A percentile compares a stretch with the other conserved stretches of the same genome.
phyloP scores from a whole-genome alignment of 2,113 vertebrate species.

The Plotosus lineatus region DNA sequence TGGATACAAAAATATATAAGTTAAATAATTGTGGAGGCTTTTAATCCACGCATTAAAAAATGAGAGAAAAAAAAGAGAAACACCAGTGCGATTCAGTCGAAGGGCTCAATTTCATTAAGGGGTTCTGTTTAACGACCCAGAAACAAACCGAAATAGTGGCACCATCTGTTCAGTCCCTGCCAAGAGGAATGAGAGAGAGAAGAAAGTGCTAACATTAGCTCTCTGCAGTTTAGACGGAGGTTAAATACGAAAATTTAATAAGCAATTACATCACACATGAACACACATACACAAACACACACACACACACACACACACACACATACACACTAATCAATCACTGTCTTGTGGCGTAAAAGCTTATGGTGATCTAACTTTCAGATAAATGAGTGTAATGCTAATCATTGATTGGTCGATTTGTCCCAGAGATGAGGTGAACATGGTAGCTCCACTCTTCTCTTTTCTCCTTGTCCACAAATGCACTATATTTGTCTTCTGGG shows the following conservation, averaged over 20 bases:
- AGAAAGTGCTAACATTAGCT: slow-evolving; percentile 22
- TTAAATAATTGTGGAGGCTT: not conserved
- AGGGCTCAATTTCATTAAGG: slow-evolving; percentile 23
- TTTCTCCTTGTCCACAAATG: not conserved
- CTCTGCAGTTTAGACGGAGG: not conserved
- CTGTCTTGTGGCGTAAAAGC: not conserved
- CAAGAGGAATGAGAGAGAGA: not conserved
- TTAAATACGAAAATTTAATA: not conserved
- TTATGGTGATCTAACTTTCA: not conserved
- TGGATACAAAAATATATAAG: not conserved
- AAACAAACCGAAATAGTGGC: slow-evolving; percentile 33
- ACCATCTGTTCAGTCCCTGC: slow-evolving; percentile 19
- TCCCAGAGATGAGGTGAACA: not conserved
- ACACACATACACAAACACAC: not conserved
- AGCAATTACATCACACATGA: not conserved
- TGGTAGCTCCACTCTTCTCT: not conserved
- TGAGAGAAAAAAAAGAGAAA: not conserved
- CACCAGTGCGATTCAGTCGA: not conserved
- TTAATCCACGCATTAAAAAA: too few relatives aligned
- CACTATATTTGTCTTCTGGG: not conserved
- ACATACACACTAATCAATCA: not conserved
- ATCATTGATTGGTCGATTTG: not conserved
- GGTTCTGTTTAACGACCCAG: not conserved
- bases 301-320: not conserved
- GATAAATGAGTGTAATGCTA: slow-evolving; percentile 6